Percentiles rank a stretch among this genome's conserved stretches.
Evolutionary conservation across 2,113 vertebrate genomes (phyloP).

Genomic region (Nothocercus julius): DNA sequence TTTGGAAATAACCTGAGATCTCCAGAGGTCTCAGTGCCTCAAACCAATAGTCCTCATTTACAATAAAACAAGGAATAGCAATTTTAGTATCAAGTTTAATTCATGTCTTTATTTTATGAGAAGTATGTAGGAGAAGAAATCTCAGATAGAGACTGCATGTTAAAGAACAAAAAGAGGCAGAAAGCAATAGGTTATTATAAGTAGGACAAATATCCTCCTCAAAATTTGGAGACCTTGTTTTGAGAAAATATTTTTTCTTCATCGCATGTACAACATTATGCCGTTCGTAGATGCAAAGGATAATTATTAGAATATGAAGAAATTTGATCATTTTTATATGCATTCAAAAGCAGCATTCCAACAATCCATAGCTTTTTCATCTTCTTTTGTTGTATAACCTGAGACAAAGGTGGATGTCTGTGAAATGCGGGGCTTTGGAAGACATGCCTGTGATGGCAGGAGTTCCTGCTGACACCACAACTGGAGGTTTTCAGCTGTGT

Average conservation of each 20-base stretch:
- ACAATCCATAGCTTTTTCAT: background rate
- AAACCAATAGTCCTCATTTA: background rate
- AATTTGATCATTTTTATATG: background rate
- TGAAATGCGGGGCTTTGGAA: background rate
- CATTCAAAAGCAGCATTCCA: background rate
- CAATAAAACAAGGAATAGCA: background rate
- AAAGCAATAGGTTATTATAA: background rate
- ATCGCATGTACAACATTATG: background rate
- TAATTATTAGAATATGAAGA: background rate
- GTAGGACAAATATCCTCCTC: background rate
- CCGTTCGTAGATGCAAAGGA: background rate
- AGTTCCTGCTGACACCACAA: rapidly evolving
- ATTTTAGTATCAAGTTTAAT: background rate
- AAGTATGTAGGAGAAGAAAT: background rate
- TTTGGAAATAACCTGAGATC: background rate
- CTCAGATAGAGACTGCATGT: background rate
- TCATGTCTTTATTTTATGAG: background rate
- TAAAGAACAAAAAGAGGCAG: background rate
- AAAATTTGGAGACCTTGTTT: background rate
- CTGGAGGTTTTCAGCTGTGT: background rate
- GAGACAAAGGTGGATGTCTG: rapidly evolving
- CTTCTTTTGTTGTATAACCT: background rate
- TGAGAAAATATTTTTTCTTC: background rate
- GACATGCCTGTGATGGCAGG: background rate
- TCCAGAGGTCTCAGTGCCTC: background rate